Evolutionary conservation across 1,140 invertebrate species (phyloP).

Genomic region (Tetragnatha versicolor): DNA sequence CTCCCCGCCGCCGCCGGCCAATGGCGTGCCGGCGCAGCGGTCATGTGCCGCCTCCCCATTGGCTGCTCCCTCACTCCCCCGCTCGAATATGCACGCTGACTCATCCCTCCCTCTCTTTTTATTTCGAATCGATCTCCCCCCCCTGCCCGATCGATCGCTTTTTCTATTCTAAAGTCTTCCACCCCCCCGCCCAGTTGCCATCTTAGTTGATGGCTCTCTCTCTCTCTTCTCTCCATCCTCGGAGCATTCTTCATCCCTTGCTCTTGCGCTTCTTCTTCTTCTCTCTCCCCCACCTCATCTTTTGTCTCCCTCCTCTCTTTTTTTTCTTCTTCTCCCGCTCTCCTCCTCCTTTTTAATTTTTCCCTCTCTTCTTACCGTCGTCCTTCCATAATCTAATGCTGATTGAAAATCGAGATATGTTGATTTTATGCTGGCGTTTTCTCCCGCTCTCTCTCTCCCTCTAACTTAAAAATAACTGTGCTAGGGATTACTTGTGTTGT

Average conservation of each 20-base stretch:
- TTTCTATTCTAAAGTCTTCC: conserved; percentile 52
- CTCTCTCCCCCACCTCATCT: conserved; percentile 36
- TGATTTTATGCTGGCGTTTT: conserved; percentile 39
- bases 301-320: conserved; percentile 32
- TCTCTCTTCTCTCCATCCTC: conserved; percentile 12
- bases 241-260: conserved; percentile 32
- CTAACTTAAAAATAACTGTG: conserved; percentile 39
- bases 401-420: conserved; percentile 53
- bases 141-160: conserved; percentile 55
- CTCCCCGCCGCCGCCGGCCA: conserved; percentile 25
- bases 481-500: too few species aligned
- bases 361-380: not conserved
- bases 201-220: conserved; percentile 54
- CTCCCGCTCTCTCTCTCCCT: too few species aligned
- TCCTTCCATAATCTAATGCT: conserved; percentile 44
- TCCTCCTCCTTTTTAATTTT: not conserved
- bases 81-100: conserved; percentile 33
- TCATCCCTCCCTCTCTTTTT: conserved; percentile 41
- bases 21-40: conserved; percentile 25
- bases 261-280: conserved; percentile 48
- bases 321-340: not conserved
- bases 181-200: conserved; percentile 20
- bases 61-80: conserved; percentile 19
- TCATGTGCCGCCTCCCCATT: conserved; percentile 35
- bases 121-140: conserved; percentile 31